phyloP scores from a whole-genome alignment of 2,888 invertebrate species.

The Polyploca ridens region DNA sequence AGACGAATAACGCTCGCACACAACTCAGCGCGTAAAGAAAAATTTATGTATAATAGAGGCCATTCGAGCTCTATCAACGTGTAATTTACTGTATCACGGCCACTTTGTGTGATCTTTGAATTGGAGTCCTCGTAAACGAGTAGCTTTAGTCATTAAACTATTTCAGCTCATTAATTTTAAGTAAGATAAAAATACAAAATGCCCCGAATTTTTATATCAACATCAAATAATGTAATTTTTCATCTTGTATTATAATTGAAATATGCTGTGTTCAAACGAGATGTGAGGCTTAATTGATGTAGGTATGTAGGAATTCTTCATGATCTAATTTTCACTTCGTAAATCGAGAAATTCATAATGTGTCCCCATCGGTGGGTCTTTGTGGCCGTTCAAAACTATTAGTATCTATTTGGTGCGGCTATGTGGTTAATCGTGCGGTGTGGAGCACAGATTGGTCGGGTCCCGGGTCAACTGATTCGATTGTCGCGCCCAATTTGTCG shows the following conservation, averaged over 20 bases:
- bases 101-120: slow-evolving; percentile 22
- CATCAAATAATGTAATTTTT: slow-evolving; percentile 3
- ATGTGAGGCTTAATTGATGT: not conserved
- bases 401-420: slow-evolving; percentile 35
- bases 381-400: slow-evolving; percentile 26
- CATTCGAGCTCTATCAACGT: slow-evolving; percentile 19
- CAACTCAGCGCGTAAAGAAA: slow-evolving; percentile 25
- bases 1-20: slow-evolving; percentile 48
- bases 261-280: not conserved
- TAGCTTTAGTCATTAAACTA: slow-evolving; percentile 16
- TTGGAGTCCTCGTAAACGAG: slow-evolving; percentile 19
- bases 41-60: slow-evolving; percentile 36
- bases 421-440: slow-evolving; percentile 57
- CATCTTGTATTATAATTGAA: not conserved
- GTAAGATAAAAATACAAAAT: slow-evolving; percentile 11
- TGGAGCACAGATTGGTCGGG: slow-evolving; percentile 57
- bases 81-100: slow-evolving; percentile 25
- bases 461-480: slow-evolving; percentile 80
- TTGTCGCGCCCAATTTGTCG: slow-evolving; percentile 79
- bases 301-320: not conserved
- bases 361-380: slow-evolving; percentile 16
- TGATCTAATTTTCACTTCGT: not conserved
- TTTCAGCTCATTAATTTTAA: slow-evolving; percentile 15
- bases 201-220: slow-evolving; percentile 14
- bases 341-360: slow-evolving; percentile 15